Percentiles rank a stretch among this genome's conserved stretches.
These are phyloP conservation scores for Manduca sexta DNA, from an alignment of 1,140 invertebrate genomes.

Conservation along the genomic window DNA sequence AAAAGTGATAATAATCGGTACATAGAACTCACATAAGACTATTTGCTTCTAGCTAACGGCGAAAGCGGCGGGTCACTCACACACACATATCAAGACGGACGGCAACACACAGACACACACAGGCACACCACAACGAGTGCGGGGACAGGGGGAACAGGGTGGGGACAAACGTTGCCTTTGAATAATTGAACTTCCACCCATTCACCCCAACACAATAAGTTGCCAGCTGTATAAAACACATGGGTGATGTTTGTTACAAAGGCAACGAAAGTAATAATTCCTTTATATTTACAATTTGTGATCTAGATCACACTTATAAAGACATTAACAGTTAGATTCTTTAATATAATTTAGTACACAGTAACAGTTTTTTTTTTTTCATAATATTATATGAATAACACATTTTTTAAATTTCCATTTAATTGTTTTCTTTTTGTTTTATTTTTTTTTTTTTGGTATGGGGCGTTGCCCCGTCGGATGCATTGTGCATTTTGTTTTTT, in stretches of 20 bases:
- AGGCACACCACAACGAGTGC: conserved; percentile 49
- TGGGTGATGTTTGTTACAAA: conserved; percentile 20
- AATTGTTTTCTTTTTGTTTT: conserved; percentile 33
- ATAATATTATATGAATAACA: conserved; percentile 40
- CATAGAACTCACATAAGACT: conserved; percentile 56
- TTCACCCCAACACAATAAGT: background rate
- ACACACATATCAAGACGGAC: conserved; percentile 70
- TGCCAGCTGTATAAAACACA: background rate
- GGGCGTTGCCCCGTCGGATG: conserved; percentile 21
- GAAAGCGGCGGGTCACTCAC: conserved; percentile 53
- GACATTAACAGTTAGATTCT: conserved; percentile 69
- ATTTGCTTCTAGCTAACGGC: conserved; percentile 70
- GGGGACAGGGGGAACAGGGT: too few relatives aligned
- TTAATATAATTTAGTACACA: conserved; percentile 51
- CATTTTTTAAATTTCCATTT: conserved; percentile 60
- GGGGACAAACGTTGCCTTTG: conserved; percentile 50
- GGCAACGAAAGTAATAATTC: conserved; percentile 57
- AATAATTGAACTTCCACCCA: conserved; percentile 13
- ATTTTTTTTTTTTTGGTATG: conserved; percentile 29
- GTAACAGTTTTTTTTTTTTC: conserved; percentile 52
- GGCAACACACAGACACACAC: conserved; percentile 59
- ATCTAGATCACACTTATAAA: conserved; percentile 69
- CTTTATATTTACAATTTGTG: conserved; percentile 60
- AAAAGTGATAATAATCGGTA: conserved; percentile 10
- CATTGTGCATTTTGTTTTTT: conserved; percentile 29